A percentile compares a stretch with the other conserved stretches of the same genome.
phyloP scores from a whole-genome alignment of 2,113 vertebrate species.

The Oryctolagus cuniculus region mOryCun1.1 NC_091441.1:72167501-72168000 shows the following conservation, averaged over 20 bases:
- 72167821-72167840: conserved; percentile 94
- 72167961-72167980: conserved; percentile 94
- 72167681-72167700: not conserved
- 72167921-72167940: conserved; percentile 93
- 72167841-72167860: conserved; percentile 96
- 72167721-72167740: not conserved
- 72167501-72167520: not conserved
- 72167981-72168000: conserved; percentile 94
- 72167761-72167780: not conserved
- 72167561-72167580: conserved; percentile 84
- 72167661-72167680: not conserved
- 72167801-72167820: conserved; percentile 94
- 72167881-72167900: conserved; percentile 94
- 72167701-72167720: not conserved
- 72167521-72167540: not conserved
- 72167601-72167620: conserved; percentile 93
- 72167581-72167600: conserved; percentile 95
- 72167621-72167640: conserved; percentile 57
- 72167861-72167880: conserved; percentile 96
- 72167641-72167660: not conserved
- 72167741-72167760: not conserved
- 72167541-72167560: not conserved
- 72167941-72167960: conserved; percentile 94
- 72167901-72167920: conserved; percentile 94
- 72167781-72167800: conserved; percentile 84